Evolutionary conservation across 2,797 vertebrate genomes (phyloP).

Genomic region (Tangara arthus): DNA sequence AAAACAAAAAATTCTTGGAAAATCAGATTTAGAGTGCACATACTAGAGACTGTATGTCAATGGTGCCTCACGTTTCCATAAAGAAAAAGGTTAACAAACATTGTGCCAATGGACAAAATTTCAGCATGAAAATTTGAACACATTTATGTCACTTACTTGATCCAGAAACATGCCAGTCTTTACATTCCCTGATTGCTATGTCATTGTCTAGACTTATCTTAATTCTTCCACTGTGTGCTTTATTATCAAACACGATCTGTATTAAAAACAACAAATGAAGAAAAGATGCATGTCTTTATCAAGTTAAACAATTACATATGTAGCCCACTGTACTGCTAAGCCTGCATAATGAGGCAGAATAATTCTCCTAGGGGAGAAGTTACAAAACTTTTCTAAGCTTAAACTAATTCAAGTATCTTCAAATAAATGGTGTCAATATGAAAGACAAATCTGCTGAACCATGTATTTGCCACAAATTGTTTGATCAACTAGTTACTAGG

Average conservation of each 20-base stretch:
- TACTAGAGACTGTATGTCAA: background rate
- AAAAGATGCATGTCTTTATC: background rate
- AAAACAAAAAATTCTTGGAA: background rate
- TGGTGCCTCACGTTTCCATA: background rate
- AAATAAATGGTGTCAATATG: background rate
- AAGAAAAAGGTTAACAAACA: background rate
- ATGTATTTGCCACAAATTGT: background rate
- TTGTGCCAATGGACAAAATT: background rate
- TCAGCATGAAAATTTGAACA: background rate
- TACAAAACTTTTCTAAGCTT: background rate
- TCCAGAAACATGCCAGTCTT: conserved; percentile 87
- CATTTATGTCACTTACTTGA: conserved; percentile 79
- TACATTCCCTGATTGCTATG: conserved; percentile 88
- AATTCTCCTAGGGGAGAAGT: background rate
- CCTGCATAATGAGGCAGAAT: background rate
- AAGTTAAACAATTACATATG: background rate
- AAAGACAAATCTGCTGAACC: background rate
- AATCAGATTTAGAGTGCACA: background rate
- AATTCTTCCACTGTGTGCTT: conserved; percentile 90
- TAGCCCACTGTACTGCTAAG: background rate
- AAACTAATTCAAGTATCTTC: background rate
- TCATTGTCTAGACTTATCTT: conserved; percentile 85
- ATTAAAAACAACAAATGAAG: background rate
- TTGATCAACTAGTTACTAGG: background rate
- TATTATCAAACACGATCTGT: conserved; percentile 92